These are phyloP conservation scores for Sylvia borin DNA, from an alignment of 2,797 vertebrate species.

Conservation along the genomic window DNA sequence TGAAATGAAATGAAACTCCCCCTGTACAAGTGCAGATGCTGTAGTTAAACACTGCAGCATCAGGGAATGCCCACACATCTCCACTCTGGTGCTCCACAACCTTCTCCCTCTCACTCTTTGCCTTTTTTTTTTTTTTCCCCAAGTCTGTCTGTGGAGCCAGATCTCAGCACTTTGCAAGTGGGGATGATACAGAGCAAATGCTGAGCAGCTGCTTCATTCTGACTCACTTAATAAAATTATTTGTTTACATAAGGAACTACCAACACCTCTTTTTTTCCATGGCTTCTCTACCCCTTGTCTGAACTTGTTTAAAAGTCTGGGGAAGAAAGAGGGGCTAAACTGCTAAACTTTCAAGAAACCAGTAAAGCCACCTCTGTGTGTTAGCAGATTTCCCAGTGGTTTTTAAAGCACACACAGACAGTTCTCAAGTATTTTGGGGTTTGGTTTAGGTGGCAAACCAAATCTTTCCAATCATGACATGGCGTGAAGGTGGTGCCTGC, in stretches of 20 bases:
- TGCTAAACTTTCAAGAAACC: constrained; percentile 9
- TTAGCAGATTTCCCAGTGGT: background rate
- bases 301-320: constrained; percentile 50
- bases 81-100: background rate
- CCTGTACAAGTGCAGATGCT: background rate
- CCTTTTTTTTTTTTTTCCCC: background rate
- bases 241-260: constrained; percentile 56
- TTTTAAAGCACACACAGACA: background rate
- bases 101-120: background rate
- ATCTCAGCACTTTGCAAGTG: constrained; percentile 22
- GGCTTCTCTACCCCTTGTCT: constrained; percentile 26
- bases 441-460: background rate
- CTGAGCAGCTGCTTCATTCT: constrained; percentile 59
- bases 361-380: background rate
- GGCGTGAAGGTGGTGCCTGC: background rate
- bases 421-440: background rate
- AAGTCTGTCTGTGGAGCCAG: constrained; percentile 7
- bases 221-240: constrained; percentile 54
- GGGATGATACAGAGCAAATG: constrained; percentile 57
- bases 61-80: background rate
- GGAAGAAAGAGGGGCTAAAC: background rate
- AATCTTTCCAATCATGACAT: accelerated
- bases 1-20: background rate
- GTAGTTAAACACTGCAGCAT: background rate
- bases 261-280: background rate